Evolutionary conservation across 53 echinoderm and acorn worm species (phyloP).

Genomic region (Glandiceps talaboti): DNA sequence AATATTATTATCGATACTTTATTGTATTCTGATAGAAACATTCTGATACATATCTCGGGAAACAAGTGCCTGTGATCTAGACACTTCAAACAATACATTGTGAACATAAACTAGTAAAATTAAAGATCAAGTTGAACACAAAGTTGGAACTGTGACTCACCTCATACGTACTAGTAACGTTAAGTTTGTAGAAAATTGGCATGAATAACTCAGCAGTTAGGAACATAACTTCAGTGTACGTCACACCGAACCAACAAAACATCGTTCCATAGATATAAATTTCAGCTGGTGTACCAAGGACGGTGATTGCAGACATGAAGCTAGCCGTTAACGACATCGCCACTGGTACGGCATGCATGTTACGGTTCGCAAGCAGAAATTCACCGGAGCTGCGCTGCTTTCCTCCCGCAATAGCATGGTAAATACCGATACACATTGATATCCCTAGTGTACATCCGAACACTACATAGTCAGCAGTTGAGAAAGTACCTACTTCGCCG

Average conservation of each 20-base stretch:
- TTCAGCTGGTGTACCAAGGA: conserved; percentile 24
- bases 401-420: conserved; percentile 17
- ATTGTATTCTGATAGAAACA: no score
- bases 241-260: conserved; percentile 15
- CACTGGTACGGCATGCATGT: conserved; percentile 18
- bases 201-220: conserved; percentile 15
- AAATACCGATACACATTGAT: conserved; percentile 22
- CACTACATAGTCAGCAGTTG: conserved; percentile 17
- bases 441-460: conserved; percentile 12
- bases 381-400: conserved; percentile 16
- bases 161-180: conserved; percentile 19
- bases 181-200: conserved; percentile 15
- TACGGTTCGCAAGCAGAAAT: conserved; percentile 20
- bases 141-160: conserved; percentile 1
- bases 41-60: no score
- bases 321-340: conserved; percentile 22
- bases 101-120: no score
- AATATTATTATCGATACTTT: no score
- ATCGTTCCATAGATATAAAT: conserved; percentile 24
- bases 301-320: conserved; percentile 22
- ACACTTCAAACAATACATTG: no score
- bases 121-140: no score
- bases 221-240: conserved; percentile 8
- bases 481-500: not conserved
- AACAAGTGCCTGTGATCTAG: no score